These are phyloP conservation scores for Petrolisthes cinctipes DNA, from an alignment of 2,888 invertebrate genomes.

Conservation along the genomic window DNA sequence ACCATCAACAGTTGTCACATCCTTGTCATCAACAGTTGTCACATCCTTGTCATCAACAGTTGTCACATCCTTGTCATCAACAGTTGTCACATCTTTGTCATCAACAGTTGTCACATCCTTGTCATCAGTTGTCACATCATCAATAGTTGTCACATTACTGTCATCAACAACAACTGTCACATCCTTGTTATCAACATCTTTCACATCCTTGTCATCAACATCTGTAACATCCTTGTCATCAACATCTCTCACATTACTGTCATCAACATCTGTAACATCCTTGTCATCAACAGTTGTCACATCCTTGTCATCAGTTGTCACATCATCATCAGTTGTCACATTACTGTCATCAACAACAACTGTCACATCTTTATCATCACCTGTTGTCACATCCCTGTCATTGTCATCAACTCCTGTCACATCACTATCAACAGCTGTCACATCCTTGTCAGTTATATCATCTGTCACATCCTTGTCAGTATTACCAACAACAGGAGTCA, in stretches of 20 bases:
- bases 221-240: background rate
- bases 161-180: too few relatives aligned
- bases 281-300: background rate
- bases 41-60: background rate
- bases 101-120: background rate
- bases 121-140: conserved; percentile 3
- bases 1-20: conserved; percentile 8
- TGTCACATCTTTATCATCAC: too few relatives aligned
- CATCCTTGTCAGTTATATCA: background rate
- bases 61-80: background rate
- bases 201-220: too few relatives aligned
- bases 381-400: background rate
- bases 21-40: background rate
- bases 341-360: background rate
- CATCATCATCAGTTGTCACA: background rate
- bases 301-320: background rate
- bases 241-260: background rate
- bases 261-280: background rate
- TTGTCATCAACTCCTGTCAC: background rate
- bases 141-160: background rate
- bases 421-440: too few relatives aligned
- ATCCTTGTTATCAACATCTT: too few relatives aligned
- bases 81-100: background rate
- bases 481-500: background rate
- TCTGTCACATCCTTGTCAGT: background rate